Evolutionary conservation across 2,113 vertebrate genomes (phyloP), one percentile per base, ranked within the genome.

Genomic region (Ptilorrhoa leucosticta): DNA sequence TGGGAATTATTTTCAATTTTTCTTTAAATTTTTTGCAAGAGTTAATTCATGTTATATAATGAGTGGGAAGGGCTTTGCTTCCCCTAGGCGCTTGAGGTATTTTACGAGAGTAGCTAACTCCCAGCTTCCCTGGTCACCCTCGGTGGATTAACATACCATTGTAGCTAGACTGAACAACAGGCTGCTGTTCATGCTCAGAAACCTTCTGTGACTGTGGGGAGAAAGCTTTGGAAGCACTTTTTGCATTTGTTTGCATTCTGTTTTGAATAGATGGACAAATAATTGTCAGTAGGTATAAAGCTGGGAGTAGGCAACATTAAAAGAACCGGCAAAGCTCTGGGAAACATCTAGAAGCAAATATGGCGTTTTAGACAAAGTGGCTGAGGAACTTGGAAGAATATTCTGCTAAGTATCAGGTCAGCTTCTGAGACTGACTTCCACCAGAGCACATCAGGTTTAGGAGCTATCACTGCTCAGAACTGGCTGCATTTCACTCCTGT

Each of bases 151-250:
- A 78, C 95, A 93, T 93, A 44, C 87, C 91, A 70, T 81, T 94
- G 91, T 87, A 77, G 69, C 60, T 58, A 20, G 42, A 16, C 54
- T 39, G 60, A 94, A 94, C 83, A 96, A 72, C 80, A 87, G 54
- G 31, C 89, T 81, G 91, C 87, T 87, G 80, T 87, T 96, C 83
- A 58, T 83, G 83, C 83, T 57, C 89, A 75, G 83, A 94, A 88
- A 83, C 83, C 48, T 94, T 58, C 72, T 89, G 81, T 89, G 91
- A 7, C 84, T 35, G 81, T 0, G 0, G 54, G 60, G 83, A 87
- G 93, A 94, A 93, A 91, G 96, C 93, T 96, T 91, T 87, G 69
- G 92, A 94, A 95, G 84, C 87, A 81, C 77, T 78, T 96, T 95
- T 53, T 94, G 64, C 60, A 21, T 87, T 89, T 96, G 92, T 78